These are phyloP conservation scores for Himalopsyche japonica DNA, from an alignment of 2,888 invertebrate genomes.

Conservation along the genomic window DNA sequence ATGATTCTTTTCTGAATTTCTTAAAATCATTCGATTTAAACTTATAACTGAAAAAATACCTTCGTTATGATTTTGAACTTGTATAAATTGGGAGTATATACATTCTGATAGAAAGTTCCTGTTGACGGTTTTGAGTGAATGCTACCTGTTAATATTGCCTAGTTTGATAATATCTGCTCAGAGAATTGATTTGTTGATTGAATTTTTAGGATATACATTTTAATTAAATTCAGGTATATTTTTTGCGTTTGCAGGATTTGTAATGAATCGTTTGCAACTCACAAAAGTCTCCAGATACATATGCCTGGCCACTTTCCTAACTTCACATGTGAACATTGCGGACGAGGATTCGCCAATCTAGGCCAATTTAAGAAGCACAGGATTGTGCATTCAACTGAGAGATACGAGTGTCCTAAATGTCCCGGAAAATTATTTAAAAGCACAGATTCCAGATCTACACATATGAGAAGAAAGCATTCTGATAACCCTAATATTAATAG, in stretches of 20 bases:
- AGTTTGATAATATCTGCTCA: too few relatives aligned
- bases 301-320: constrained; percentile 9
- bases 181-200: too few relatives aligned
- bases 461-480: neutral
- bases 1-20: too few relatives aligned
- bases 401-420: neutral
- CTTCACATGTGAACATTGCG: constrained; percentile 11
- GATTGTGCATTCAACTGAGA: neutral
- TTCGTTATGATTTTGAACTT: too few relatives aligned
- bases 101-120: too few relatives aligned
- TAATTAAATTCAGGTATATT: too few relatives aligned
- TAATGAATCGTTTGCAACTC: neutral
- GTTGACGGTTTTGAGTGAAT: too few relatives aligned
- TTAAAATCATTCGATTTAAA: too few relatives aligned
- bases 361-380: neutral
- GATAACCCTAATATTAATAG: neutral
- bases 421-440: neutral
- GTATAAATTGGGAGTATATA: too few relatives aligned
- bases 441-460: neutral
- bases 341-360: constrained; percentile 1
- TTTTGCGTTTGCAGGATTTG: neutral
- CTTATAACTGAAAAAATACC: too few relatives aligned
- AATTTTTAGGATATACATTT: too few relatives aligned
- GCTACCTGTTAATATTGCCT: too few relatives aligned
- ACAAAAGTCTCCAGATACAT: constrained; percentile 9